Percentiles rank a stretch among this genome's conserved stretches.
Conservation (phyloP, 2,888 invertebrate genomes). For the Eumacrocentrus americanus region DNA sequence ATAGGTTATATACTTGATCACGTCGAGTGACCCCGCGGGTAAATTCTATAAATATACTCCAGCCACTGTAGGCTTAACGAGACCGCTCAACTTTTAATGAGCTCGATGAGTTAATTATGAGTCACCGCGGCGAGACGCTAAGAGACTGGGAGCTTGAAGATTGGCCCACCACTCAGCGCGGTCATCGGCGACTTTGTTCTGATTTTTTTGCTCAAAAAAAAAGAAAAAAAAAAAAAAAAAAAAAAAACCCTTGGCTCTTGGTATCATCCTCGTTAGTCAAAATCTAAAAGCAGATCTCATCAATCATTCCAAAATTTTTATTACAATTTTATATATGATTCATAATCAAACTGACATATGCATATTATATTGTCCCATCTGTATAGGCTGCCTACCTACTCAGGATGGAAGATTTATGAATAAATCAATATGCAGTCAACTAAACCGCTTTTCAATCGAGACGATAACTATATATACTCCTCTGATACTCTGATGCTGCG, state of each 20-base stretch:
- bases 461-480: neutral
- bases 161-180: neutral
- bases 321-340: too few relatives aligned
- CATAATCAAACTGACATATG: too few relatives aligned
- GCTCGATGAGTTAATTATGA: constrained; percentile 52
- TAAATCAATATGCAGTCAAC: neutral
- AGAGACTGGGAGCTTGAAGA: neutral
- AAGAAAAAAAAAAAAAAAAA: too few relatives aligned
- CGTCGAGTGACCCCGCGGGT: neutral
- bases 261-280: neutral
- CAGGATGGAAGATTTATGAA: neutral
- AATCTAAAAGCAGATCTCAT: too few relatives aligned
- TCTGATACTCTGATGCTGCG: too few relatives aligned
- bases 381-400: too few relatives aligned
- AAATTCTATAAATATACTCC: constrained; percentile 41
- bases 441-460: neutral
- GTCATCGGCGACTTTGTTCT: neutral
- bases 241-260: too few relatives aligned
- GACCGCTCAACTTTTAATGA: constrained; percentile 52
- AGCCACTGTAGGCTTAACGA: constrained; percentile 40
- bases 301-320: too few relatives aligned
- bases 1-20: constrained; percentile 23
- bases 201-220: constrained; percentile 1
- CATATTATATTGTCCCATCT: too few relatives aligned
- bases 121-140: constrained; percentile 29